Percentiles rank a stretch among this genome's conserved stretches.
Evolutionary conservation across 2,888 invertebrate genomes (phyloP).

Genomic region (Xestia ashworthii): DNA sequence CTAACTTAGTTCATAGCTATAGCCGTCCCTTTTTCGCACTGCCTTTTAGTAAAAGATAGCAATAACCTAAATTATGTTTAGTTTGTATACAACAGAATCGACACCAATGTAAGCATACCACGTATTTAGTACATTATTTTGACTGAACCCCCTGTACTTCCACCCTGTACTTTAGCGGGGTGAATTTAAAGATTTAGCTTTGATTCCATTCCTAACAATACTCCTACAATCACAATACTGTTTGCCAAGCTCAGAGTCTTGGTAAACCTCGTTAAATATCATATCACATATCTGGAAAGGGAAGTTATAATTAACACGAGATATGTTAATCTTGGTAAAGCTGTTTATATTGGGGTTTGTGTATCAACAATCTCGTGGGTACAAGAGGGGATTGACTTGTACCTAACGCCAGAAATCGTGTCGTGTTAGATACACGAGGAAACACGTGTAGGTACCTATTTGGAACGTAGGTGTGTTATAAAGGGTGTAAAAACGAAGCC

Average conservation of each 20-base stretch:
- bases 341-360: background rate
- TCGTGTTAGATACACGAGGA: background rate
- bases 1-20: too few species aligned
- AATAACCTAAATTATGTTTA: too few species aligned
- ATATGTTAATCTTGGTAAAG: background rate
- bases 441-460: background rate
- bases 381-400: background rate
- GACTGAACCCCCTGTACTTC: too few species aligned
- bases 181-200: background rate
- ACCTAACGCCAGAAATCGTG: background rate
- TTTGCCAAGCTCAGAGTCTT: background rate
- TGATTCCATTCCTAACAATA: background rate
- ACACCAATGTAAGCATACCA: too few species aligned
- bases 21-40: too few species aligned
- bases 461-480: background rate
- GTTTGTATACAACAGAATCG: too few species aligned
- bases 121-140: too few species aligned
- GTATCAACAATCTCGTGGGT: constrained; percentile 1
- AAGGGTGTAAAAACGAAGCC: too few species aligned
- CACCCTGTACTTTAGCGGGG: background rate
- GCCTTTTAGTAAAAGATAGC: too few species aligned
- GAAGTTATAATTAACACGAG: constrained; percentile 10
- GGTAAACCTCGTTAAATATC: background rate
- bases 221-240: too few species aligned
- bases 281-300: constrained; percentile 3